Conservation (phyloP, 2,113 vertebrate genomes). For the Cochlearius cochlearius region DNA sequence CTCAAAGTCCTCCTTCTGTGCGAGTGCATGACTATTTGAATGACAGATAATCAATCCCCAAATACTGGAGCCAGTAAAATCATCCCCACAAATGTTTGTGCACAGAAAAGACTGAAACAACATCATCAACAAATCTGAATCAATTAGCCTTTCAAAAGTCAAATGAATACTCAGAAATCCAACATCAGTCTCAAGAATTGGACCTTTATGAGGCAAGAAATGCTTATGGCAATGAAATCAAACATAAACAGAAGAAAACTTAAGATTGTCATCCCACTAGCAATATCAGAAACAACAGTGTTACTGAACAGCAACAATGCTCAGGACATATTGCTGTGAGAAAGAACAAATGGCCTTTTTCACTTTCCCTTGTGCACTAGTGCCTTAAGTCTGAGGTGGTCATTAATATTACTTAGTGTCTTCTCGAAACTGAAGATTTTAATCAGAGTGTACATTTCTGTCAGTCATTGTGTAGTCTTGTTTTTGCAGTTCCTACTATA, state of each 20-base stretch:
- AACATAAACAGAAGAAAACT: neutral
- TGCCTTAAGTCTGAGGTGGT: neutral
- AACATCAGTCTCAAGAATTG: neutral
- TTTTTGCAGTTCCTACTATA: neutral
- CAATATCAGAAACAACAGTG: neutral
- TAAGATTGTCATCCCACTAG: neutral
- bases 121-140: neutral
- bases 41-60: neutral
- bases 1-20: neutral
- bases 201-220: neutral
- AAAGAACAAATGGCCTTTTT: neutral
- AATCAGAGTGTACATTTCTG: neutral
- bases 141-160: neutral
- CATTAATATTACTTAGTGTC: neutral
- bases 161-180: neutral
- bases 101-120: neutral
- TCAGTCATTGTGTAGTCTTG: neutral
- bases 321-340: neutral
- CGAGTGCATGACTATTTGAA: neutral
- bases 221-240: neutral
- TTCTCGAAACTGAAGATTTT: neutral
- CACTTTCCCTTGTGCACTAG: neutral
- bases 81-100: neutral
- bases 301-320: fast-evolving
- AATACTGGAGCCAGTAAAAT: neutral